These are phyloP conservation scores for Labeo calbasu DNA, from an alignment of 2,797 vertebrate species.

Conservation along the genomic window DNA sequence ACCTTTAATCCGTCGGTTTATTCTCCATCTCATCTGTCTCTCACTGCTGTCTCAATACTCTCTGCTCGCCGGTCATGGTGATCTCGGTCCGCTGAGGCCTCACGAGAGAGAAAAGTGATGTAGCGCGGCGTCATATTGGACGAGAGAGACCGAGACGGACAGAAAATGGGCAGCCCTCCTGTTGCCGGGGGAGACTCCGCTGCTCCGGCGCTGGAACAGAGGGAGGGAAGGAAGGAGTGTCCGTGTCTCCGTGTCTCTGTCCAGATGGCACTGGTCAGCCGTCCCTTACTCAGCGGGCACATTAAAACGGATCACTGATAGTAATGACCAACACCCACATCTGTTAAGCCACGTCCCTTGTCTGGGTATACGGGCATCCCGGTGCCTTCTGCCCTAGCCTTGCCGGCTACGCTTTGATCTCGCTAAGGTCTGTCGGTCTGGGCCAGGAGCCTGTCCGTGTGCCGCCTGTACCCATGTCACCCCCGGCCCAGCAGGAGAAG, in stretches of 20 bases:
- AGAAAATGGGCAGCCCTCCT: slow-evolving; percentile 48
- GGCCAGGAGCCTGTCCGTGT: slow-evolving; percentile 24
- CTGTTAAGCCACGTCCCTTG: slow-evolving; percentile 38
- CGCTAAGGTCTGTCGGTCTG: slow-evolving; percentile 35
- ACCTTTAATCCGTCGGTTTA: slow-evolving; percentile 17
- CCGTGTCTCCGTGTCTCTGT: slow-evolving; percentile 50
- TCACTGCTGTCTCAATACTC: slow-evolving; percentile 10
- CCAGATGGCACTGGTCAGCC: slow-evolving; percentile 82
- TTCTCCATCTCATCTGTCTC: slow-evolving; percentile 23
- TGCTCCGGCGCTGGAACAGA: slow-evolving; percentile 15
- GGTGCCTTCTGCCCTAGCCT: slow-evolving; percentile 12
- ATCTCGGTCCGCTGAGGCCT: slow-evolving; percentile 22
- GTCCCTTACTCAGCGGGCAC: slow-evolving; percentile 72
- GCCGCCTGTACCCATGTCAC: slow-evolving; percentile 46
- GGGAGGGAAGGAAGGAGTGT: slow-evolving; percentile 10
- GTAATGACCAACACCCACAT: slow-evolving; percentile 71
- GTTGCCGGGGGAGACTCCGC: slow-evolving; percentile 49
- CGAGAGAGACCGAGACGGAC: not conserved
- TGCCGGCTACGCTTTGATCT: slow-evolving; percentile 56
- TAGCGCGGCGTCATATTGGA: not conserved
- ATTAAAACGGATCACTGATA: slow-evolving; percentile 79
- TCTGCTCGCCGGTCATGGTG: not conserved
- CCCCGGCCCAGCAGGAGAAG: slow-evolving; percentile 24
- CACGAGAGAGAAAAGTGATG: not conserved
- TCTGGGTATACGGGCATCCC: slow-evolving; percentile 25